A percentile compares a stretch with the other conserved stretches of the same genome.
Conservation (phyloP, 2,888 invertebrate genomes). For the Cheilosia soror region DNA sequence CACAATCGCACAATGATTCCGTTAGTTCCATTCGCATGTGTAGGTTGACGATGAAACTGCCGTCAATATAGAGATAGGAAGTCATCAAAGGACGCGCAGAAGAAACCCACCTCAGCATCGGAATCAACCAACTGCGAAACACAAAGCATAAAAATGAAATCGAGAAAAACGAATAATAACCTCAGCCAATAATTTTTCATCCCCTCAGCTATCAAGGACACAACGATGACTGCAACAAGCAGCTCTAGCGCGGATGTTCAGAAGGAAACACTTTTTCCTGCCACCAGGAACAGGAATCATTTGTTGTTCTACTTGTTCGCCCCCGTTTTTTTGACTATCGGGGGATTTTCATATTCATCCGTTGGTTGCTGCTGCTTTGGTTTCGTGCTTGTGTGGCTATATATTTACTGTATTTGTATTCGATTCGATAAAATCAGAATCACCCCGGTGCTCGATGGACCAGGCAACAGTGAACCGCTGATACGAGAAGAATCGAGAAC, state of each 20-base stretch:
- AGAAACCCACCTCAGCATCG: conserved; percentile 30
- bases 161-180: conserved; percentile 23
- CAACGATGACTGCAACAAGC: conserved; percentile 42
- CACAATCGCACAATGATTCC: conserved; percentile 13
- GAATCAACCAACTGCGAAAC: conserved; percentile 40
- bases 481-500: conserved; percentile 59
- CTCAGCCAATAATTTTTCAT: conserved; percentile 57
- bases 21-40: background rate
- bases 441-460: conserved; percentile 56
- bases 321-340: conserved; percentile 12
- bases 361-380: conserved; percentile 13
- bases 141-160: conserved; percentile 19
- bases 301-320: conserved; percentile 41
- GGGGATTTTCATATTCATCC: conserved; percentile 35
- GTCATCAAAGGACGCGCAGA: conserved; percentile 45
- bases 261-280: conserved; percentile 33
- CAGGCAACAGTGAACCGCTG: conserved; percentile 37
- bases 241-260: conserved; percentile 11
- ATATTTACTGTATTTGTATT: conserved; percentile 50
- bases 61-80: conserved; percentile 35
- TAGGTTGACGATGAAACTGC: conserved; percentile 26
- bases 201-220: conserved; percentile 34
- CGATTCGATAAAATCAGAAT: conserved; percentile 66
- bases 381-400: background rate
- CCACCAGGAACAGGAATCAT: conserved; percentile 37